Conservation (phyloP, 2,113 vertebrate species). For the Daboia siamensis region DNA sequence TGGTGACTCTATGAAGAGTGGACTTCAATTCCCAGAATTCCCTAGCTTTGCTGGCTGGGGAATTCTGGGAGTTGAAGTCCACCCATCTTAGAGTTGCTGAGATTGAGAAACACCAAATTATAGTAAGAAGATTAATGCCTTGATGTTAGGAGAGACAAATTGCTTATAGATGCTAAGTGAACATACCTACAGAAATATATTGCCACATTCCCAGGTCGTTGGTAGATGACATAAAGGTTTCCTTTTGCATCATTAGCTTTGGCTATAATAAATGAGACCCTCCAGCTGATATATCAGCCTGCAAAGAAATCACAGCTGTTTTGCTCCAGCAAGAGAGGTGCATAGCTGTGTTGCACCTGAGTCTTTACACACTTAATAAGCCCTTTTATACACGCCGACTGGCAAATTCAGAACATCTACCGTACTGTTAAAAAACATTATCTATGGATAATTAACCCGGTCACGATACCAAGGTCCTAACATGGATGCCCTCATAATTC, state of each 20-base stretch:
- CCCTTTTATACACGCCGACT: constrained; percentile 52
- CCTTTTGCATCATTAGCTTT: constrained; percentile 68
- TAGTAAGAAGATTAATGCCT: constrained; percentile 19
- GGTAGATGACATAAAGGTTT: constrained; percentile 61
- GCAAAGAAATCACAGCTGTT: constrained; percentile 75
- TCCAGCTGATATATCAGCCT: constrained; percentile 70
- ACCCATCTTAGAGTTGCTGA: not conserved
- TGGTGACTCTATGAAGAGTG: not conserved
- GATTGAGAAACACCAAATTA: not conserved
- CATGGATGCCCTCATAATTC: constrained; percentile 66
- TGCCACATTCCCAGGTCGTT: constrained; percentile 16
- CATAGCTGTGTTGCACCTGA: constrained; percentile 64
- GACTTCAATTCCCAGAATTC: not conserved
- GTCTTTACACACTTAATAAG: constrained; percentile 66
- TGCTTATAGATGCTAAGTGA: constrained; percentile 53
- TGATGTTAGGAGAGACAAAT: constrained; percentile 63
- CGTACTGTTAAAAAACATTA: constrained; percentile 68
- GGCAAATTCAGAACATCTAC: constrained; percentile 46
- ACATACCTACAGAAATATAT: constrained; percentile 59
- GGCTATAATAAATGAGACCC: constrained; percentile 68
- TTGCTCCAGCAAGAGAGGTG: constrained; percentile 54
- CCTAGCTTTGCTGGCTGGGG: too few species aligned
- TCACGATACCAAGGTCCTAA: constrained; percentile 71
- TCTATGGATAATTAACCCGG: constrained; percentile 76
- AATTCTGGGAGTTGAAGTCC: not conserved